A percentile compares a stretch with the other conserved stretches of the same genome.
Evolutionary conservation across 1,140 invertebrate species (phyloP).

Genomic region (Drosophila leontia): DNA sequence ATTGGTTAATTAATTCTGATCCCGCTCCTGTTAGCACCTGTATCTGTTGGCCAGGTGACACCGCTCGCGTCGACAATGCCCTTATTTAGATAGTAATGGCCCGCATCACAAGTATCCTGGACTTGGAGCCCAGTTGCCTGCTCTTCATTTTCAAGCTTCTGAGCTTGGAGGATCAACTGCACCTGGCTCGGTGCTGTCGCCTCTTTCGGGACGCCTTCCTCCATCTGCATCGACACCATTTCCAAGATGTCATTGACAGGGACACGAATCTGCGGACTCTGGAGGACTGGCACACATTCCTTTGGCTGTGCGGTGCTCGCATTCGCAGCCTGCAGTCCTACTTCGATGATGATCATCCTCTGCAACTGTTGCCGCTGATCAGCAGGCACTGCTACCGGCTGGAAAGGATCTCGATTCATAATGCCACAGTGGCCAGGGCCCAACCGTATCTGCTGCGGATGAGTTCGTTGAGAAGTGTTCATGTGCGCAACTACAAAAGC

Average conservation of each 20-base stretch:
- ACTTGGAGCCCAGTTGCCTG: slow-evolving; percentile 59
- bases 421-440: slow-evolving; percentile 51
- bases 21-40: neutral
- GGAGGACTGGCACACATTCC: slow-evolving; percentile 69
- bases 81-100: slow-evolving; percentile 52
- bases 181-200: slow-evolving; percentile 64
- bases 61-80: slow-evolving; percentile 11
- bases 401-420: slow-evolving; percentile 57
- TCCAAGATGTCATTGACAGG: slow-evolving; percentile 52
- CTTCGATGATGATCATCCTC: slow-evolving; percentile 66
- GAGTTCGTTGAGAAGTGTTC: slow-evolving; percentile 44
- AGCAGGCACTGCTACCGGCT: slow-evolving; percentile 55
- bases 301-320: slow-evolving; percentile 64
- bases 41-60: neutral
- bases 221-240: slow-evolving; percentile 52
- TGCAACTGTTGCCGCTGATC: slow-evolving; percentile 61
- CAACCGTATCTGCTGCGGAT: slow-evolving; percentile 54
- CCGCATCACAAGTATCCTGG: slow-evolving; percentile 64
- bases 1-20: slow-evolving; percentile 5
- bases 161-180: slow-evolving; percentile 63
- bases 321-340: slow-evolving; percentile 52
- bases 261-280: slow-evolving; percentile 54
- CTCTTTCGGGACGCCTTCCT: slow-evolving; percentile 67
- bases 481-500: slow-evolving; percentile 69
- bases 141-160: slow-evolving; percentile 62